Evolutionary conservation across 2,113 vertebrate genomes (phyloP).

Genomic region (Poecile atricapillus): DNA sequence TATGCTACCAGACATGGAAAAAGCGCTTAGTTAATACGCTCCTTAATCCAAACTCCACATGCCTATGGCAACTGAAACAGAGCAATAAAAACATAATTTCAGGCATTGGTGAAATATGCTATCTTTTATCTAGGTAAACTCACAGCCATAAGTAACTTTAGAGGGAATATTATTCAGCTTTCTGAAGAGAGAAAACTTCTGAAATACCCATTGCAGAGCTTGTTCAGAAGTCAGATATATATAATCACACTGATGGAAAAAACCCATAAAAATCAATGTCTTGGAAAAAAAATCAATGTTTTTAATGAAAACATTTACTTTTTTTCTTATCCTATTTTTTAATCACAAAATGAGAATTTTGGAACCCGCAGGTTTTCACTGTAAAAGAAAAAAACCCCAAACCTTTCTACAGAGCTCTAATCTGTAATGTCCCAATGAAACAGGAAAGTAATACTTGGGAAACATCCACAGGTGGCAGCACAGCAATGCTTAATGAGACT

Average conservation of each 20-base stretch:
- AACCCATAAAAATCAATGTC: not conserved
- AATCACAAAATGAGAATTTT: not conserved
- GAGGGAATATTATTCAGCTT: not conserved
- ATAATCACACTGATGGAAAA: not conserved
- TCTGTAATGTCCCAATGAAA: not conserved
- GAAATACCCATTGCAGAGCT: not conserved
- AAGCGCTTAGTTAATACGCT: accelerated
- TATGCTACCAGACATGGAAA: not conserved
- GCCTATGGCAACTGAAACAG: not conserved
- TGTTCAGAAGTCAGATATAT: not conserved
- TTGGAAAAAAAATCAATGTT: not conserved
- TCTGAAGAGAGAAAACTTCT: not conserved
- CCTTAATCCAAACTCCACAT: not conserved
- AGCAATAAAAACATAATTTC: not conserved
- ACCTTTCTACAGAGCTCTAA: not conserved
- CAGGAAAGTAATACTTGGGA: not conserved
- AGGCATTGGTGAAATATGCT: not conserved
- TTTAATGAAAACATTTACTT: not conserved
- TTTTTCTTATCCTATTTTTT: not conserved
- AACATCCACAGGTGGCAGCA: conserved; percentile 54
- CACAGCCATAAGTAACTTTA: not conserved
- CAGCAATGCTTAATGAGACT: not conserved
- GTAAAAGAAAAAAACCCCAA: not conserved
- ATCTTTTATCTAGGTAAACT: not conserved
- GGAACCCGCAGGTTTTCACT: not conserved